Base-by-base conservation (phyloP, 2,888 invertebrate genomes). In the Candidula unifasciata region DNA sequence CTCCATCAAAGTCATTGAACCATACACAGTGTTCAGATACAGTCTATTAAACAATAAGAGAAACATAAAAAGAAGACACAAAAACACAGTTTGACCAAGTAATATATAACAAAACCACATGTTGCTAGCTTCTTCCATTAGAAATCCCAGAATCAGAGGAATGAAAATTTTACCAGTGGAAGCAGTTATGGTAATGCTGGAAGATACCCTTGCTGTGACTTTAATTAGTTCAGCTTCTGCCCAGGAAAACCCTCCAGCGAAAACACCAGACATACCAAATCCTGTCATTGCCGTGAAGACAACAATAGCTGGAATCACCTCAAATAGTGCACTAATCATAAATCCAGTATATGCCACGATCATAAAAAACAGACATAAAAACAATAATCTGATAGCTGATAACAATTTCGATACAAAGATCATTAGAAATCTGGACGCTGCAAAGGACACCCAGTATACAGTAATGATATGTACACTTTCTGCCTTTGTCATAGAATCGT, bases 361-460 rank as follows among this genome's bases (percentile, higher is more conserved):
- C 83, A 83, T 83, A 10, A 71, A 27, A 33, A 24, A 35, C 27
- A 68, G 13, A 24, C 84, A 84, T 27, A 87, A 69, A 37, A 64
- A 54, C 16, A 88, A 57, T 24, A 85, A 69, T 24, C 88, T 88
- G 3, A 90, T 88, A 3, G 93, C 91, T 60, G 88, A 90, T 21
- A 94, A 85, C 68, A 91, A 91, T 21, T 90, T 90, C 0, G 93
- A 91, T 33, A 93, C 87, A 78, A 93, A 90, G 24, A 94, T 93
- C 69, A 93, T 92, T 6, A 91, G 84, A 79, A 93, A 91, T 24
- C 94, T 90, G 3, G 90, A 91, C 3, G 90, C 88, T 1, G 94
- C 93, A 89, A 94, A 94, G 3, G 92, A 89, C 0, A 93, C 93
- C 94, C 94, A 94, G 87, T 93, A 94, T 0, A 93, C 89, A 8